Evolutionary conservation across 1,140 invertebrate species (phyloP).

Genomic region (Achroia grisella): DNA sequence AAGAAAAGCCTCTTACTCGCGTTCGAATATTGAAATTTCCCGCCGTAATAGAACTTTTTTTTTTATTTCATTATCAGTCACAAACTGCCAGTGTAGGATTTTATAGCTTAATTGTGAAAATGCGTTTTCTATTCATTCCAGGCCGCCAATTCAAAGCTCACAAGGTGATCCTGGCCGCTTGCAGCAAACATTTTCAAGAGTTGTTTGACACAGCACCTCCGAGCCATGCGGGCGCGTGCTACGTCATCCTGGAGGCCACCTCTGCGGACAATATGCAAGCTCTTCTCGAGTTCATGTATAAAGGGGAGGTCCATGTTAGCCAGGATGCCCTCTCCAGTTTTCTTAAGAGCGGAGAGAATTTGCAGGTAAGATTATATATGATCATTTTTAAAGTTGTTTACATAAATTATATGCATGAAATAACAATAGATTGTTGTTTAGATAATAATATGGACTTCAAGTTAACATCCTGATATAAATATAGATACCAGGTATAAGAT

Average conservation of each 20-base stretch:
- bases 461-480: no score
- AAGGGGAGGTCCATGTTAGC: constrained; percentile 92
- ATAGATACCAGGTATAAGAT: no score
- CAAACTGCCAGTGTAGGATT: no score
- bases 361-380: constrained; percentile 81
- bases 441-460: no score
- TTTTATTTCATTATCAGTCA: no score
- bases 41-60: no score
- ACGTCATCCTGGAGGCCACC: constrained; percentile 92
- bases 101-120: no score
- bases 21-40: no score
- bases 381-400: constrained; percentile 8
- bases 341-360: constrained; percentile 90
- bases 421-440: no score
- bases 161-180: constrained; percentile 92
- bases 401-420: no score
- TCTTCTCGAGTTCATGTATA: constrained; percentile 94
- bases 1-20: no score
- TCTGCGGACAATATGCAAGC: constrained; percentile 91
- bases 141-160: constrained; percentile 93
- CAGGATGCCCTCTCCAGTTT: constrained; percentile 92
- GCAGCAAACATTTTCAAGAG: constrained; percentile 95
- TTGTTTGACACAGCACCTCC: constrained; percentile 91
- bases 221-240: constrained; percentile 84
- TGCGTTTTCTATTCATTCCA: constrained; percentile 68